Evolutionary conservation across 1,140 invertebrate genomes (phyloP), one percentile per base, ranked within the genome.

Genomic region (Anastrepha ludens): DNA sequence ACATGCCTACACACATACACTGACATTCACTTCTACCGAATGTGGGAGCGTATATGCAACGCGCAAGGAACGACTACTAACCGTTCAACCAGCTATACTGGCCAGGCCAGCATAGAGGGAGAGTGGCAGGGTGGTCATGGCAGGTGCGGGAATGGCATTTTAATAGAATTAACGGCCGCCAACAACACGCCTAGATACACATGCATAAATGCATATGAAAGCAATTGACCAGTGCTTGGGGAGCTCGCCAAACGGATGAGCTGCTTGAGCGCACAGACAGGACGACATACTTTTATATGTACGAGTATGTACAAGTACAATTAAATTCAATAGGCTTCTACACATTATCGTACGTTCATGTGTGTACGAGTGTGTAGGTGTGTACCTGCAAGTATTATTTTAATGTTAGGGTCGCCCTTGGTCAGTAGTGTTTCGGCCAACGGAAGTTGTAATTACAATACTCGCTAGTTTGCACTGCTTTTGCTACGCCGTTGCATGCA

Each of bases 391-490:
- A 55, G 9, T 55, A 55, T 55, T 55, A 5, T 55, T 55, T 81
- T 81, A 81, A 50, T 17, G 47, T 55, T 81, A 55, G 74, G 62
- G 17, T 86, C 20, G 58, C 85, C 85, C 55, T 47, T 86, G 85
- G 85, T 60, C 50, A 81, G 47, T n/a, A 81, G 6, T 4, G 47
- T 44, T 62, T 39, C 20, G 85, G 20, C 60, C 85, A 86, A 86
- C 87, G 87, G 87, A 87, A 87, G 87, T 87, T 87, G 67, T 87
- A 87, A 87, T 87, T 87, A 78, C 20, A 60, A 87, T 87, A 47
- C 17, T 58, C 67, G 87, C 87, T 60, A 87, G 86, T 67, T 50
- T 47, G 81, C 55, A 20, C 60, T 29, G 58, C 55, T 59, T 60
- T 17, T 11, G 44, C 15, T 50, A 39, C 44, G 44, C 74, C 29